phyloP scores from a whole-genome alignment of 2,113 vertebrate species.

The Entosphenus tridentatus region DNA sequence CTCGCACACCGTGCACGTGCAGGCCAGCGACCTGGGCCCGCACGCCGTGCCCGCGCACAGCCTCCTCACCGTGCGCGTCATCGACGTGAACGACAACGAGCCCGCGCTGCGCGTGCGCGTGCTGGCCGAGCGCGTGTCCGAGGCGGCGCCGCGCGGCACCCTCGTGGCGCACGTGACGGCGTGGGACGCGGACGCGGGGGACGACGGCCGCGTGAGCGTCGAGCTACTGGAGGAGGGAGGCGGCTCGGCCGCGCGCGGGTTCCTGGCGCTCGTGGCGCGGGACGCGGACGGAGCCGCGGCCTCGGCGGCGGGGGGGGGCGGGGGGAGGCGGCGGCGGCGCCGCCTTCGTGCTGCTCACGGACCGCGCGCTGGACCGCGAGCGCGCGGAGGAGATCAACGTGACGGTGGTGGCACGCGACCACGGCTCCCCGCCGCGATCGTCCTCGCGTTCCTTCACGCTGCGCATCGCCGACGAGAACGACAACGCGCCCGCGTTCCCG shows the following conservation, averaged over 20 bases:
- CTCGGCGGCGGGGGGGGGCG: constrained; percentile 41
- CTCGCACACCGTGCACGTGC: constrained; percentile 43
- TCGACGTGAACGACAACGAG: constrained; percentile 93
- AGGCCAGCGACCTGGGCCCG: constrained; percentile 50
- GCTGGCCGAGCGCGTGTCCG: constrained; percentile 81
- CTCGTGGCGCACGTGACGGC: constrained; percentile 90
- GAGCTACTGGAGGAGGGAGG: constrained; percentile 85
- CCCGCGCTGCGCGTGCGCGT: constrained; percentile 98
- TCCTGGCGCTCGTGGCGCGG: no score
- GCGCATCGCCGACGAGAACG: constrained; percentile 68
- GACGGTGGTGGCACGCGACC: constrained; percentile 76
- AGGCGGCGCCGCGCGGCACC: constrained; percentile 77
- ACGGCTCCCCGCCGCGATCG: constrained; percentile 60
- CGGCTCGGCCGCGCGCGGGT: constrained; percentile 16
- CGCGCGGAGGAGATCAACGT: constrained; percentile 69
- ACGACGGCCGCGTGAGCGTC: constrained; percentile 85
- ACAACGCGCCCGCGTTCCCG: constrained; percentile 78
- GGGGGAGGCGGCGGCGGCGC: constrained; percentile 90
- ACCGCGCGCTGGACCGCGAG: constrained; percentile 69
- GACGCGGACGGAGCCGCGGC: not conserved
- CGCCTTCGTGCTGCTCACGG: constrained; percentile 89
- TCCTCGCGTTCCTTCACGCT: constrained; percentile 80
- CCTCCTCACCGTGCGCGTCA: constrained; percentile 81
- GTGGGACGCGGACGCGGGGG: constrained; percentile 80
- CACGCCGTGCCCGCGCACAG: constrained; percentile 59